Conservation (phyloP, 2,888 invertebrate genomes). For the Endomychus coccineus region DNA sequence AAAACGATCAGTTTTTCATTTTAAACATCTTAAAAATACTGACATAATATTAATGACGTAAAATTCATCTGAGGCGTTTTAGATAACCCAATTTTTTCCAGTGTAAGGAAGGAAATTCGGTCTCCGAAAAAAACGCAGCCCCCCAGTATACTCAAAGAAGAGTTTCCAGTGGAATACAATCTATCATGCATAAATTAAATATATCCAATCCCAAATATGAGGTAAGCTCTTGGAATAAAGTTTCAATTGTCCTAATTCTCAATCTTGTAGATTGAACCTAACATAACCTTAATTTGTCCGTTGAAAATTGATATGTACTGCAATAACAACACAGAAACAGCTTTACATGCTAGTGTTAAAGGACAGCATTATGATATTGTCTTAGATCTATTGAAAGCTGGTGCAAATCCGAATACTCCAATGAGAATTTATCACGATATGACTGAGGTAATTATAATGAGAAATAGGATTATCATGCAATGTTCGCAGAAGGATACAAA, state of each 20-base stretch:
- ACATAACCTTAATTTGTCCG: constrained; percentile 49
- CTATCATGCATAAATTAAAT: constrained; percentile 76
- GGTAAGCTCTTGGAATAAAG: constrained; percentile 21
- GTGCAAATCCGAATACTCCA: constrained; percentile 74
- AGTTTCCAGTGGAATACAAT: constrained; percentile 82
- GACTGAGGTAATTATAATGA: constrained; percentile 33
- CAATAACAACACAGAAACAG: constrained; percentile 71
- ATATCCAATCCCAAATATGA: constrained; percentile 48
- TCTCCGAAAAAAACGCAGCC: constrained; percentile 29
- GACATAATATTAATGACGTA: too few species aligned
- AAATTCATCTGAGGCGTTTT: too few species aligned
- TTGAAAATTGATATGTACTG: constrained; percentile 68
- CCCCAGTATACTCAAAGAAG: too few species aligned
- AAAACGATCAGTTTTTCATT: too few species aligned
- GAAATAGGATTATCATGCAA: too few species aligned
- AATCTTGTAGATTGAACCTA: constrained; percentile 28
- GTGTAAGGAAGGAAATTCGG: constrained; percentile 41
- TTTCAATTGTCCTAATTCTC: constrained; percentile 11
- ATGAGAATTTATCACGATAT: constrained; percentile 49
- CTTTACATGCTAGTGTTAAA: constrained; percentile 74
- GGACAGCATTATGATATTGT: constrained; percentile 68
- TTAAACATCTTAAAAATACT: too few species aligned
- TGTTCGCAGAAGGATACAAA: too few species aligned
- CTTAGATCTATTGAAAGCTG: constrained; percentile 61
- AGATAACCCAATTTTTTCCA: constrained; percentile 25